These are phyloP conservation scores for Agonopterix subpropinquella DNA, from an alignment of 2,888 invertebrate genomes.

Conservation along the genomic window DNA sequence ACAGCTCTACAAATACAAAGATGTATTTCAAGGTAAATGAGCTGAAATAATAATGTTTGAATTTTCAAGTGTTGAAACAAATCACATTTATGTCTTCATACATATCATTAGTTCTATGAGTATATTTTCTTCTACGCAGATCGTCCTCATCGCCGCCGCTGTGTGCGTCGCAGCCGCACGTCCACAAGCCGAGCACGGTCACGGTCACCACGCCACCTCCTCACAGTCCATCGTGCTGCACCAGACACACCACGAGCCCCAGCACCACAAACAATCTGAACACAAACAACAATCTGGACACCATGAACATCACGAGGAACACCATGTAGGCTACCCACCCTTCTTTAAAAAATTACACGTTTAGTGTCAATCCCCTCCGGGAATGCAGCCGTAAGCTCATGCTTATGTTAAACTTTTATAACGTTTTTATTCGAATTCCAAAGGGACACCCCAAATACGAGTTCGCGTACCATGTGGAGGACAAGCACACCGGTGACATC, in stretches of 20 bases:
- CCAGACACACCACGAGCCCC: conserved; percentile 27
- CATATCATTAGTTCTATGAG: no score
- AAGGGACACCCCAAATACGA: neutral
- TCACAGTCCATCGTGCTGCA: conserved; percentile 34
- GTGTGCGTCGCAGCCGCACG: conserved; percentile 15
- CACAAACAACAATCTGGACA: neutral
- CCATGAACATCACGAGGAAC: conserved; percentile 6
- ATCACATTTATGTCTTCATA: no score
- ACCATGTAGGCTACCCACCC: conserved; percentile 1
- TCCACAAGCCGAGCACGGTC: conserved; percentile 12
- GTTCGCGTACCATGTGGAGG: conserved; percentile 32
- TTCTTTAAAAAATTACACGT: no score
- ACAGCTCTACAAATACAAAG: no score
- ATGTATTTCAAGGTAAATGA: no score
- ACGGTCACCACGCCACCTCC: conserved; percentile 16
- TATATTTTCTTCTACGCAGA: no score
- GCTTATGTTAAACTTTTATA: no score
- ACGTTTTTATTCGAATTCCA: no score
- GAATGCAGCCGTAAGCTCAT: no score
- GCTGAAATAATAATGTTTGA: no score
- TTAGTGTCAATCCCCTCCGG: no score
- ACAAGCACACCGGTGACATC: conserved; percentile 72
- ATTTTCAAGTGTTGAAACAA: no score
- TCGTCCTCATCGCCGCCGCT: neutral
- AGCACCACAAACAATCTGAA: conserved; percentile 15